Evolutionary conservation across 2,797 vertebrate species (phyloP).

Genomic region (Poecilia velifera): DNA sequence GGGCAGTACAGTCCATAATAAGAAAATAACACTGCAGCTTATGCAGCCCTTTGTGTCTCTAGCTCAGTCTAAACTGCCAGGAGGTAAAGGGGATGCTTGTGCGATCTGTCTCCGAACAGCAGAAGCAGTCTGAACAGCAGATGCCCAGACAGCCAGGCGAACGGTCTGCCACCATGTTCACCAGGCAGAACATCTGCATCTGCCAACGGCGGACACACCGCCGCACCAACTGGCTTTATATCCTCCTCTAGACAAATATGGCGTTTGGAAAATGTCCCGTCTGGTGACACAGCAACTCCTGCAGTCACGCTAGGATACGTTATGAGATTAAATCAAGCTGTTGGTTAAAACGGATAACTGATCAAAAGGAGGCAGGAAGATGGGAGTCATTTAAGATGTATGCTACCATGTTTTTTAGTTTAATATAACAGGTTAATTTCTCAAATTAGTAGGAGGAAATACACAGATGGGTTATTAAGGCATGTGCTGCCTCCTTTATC

Average conservation of each 20-base stretch:
- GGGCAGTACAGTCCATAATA: neutral
- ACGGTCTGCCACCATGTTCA: slow-evolving; percentile 33
- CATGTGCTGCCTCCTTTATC: neutral
- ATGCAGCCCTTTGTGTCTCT: neutral
- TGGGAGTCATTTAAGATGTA: neutral
- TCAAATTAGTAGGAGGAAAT: neutral
- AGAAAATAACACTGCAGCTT: neutral
- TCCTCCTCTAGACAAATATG: neutral
- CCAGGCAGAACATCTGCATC: neutral
- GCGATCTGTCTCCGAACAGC: slow-evolving; percentile 48
- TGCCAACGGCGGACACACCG: neutral
- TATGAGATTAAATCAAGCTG: neutral
- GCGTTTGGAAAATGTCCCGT: neutral
- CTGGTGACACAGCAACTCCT: neutral
- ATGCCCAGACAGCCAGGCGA: slow-evolving; percentile 19
- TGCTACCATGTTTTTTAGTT: neutral
- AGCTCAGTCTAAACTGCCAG: slow-evolving; percentile 14
- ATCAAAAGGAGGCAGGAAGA: neutral
- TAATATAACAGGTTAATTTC: neutral
- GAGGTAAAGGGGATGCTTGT: slow-evolving; percentile 35
- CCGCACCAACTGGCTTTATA: neutral
- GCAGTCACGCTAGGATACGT: neutral
- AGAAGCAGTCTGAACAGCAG: slow-evolving; percentile 33
- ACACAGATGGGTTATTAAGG: neutral
- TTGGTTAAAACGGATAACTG: neutral